Base-by-base conservation (phyloP, 1,140 invertebrate species). In the Drosophila asahinai region DNA sequence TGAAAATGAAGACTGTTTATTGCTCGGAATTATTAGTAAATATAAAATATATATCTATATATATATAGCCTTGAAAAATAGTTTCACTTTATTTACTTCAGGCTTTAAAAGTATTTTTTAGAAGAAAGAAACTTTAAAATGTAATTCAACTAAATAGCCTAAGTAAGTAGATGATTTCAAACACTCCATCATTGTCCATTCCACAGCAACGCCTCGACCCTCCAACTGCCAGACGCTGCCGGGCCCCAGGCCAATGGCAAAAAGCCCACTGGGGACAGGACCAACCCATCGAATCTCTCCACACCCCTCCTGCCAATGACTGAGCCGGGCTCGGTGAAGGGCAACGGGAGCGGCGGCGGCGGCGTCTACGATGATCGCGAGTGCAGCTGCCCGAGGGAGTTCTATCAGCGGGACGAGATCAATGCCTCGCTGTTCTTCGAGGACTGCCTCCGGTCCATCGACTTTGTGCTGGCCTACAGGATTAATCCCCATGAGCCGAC, bases 381-480 rank as follows among this genome's bases (percentile, higher is more conserved):
- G 19, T 87, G 83, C 66, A 87, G 83, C 42, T 86, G 80, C 27
- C 87, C 91, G 19, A 66, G 60, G 49, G 91, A 90, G 36, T 91
- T 86, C 45, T 87, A 79, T 25, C 71, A 82, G 59, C 78, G 83
- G 73, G 57, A 42, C 8, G 76, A 90, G 52, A 52, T 80, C 30
- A 93, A 94, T 80, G 93, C 94, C 1, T 95, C 95, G 3, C 92
- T 96, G 65, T 96, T 94, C 62, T 96, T 97, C 89, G 93, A 93
- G 48, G 96, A 97, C 92, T 95, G 95, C 5, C 92, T 94, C 2
- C 93, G 95, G 22, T 95, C 96, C 3, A 95, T 97, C 77, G 96
- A 97, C 93, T 97, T 96, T 94, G 94, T 97, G 61, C 83, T 97
- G 52, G 96, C 96, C 12, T 97, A 96, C 95, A 95, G 96, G 92